A percentile compares a stretch with the other conserved stretches of the same genome.
These are phyloP conservation scores for Diorhabda carinulata DNA, from an alignment of 1,140 invertebrate genomes.

Conservation along the genomic window DNA sequence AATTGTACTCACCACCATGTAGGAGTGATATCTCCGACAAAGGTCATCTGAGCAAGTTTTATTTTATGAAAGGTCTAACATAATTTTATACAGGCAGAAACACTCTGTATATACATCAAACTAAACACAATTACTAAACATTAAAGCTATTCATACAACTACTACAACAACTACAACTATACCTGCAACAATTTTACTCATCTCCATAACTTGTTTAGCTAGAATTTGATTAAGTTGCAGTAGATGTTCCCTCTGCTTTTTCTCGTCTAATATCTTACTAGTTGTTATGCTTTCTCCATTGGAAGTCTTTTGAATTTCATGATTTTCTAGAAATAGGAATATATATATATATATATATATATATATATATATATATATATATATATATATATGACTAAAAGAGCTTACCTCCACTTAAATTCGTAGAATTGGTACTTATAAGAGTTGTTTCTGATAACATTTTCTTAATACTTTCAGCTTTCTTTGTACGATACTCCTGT, in stretches of 20 bases:
- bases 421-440: conserved; percentile 39
- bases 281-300: conserved; percentile 37
- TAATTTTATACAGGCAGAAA: too few relatives aligned
- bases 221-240: conserved; percentile 86
- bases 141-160: too few relatives aligned
- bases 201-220: conserved; percentile 90
- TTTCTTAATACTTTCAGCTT: conserved; percentile 86
- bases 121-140: too few relatives aligned
- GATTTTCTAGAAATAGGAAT: neutral
- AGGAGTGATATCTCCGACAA: too few relatives aligned
- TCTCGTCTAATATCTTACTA: conserved; percentile 61
- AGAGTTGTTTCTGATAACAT: conserved; percentile 74
- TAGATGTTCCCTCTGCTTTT: conserved; percentile 80
- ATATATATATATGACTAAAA: too few relatives aligned
- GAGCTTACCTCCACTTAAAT: conserved; percentile 42
- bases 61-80: too few relatives aligned
- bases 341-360: neutral
- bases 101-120: too few relatives aligned
- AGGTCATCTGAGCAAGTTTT: too few relatives aligned
- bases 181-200: conserved; percentile 92
- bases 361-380: too few relatives aligned
- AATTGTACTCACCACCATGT: too few relatives aligned
- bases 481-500: conserved; percentile 73
- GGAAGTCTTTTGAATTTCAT: conserved; percentile 29
- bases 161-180: conserved; percentile 26